Percentiles rank a stretch among this genome's conserved stretches.
These are phyloP conservation scores for Terrapene triunguis DNA, from an alignment of 2,113 vertebrate species.

Conservation along the genomic window DNA sequence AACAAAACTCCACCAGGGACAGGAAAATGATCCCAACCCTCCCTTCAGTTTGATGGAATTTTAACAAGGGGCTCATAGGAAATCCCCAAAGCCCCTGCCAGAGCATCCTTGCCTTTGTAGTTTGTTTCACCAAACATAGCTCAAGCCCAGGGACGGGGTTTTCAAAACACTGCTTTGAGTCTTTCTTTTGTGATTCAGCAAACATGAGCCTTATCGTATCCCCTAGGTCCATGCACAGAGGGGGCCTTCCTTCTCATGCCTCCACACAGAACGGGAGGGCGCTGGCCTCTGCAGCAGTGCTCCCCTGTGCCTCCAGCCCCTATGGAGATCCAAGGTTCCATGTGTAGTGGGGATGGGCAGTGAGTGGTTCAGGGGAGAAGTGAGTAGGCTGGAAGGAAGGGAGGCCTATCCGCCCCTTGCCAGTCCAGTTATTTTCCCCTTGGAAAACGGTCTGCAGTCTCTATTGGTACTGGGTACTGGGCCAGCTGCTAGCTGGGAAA, in stretches of 20 bases:
- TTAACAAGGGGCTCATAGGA: neutral
- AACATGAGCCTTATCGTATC: neutral
- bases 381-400: neutral
- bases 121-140: neutral
- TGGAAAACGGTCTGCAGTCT: neutral
- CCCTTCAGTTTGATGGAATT: neutral
- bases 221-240: neutral
- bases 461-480: neutral
- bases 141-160: neutral
- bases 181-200: too few relatives aligned
- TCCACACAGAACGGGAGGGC: too few relatives aligned
- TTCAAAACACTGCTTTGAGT: neutral
- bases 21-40: too few relatives aligned
- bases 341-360: neutral
- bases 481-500: neutral
- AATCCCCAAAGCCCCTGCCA: too few relatives aligned
- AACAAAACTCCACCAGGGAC: too few relatives aligned
- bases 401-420: neutral
- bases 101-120: neutral
- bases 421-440: neutral
- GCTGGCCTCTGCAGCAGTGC: neutral
- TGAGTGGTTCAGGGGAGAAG: rapidly evolving
- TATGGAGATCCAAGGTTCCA: too few relatives aligned
- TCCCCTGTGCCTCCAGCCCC: neutral
- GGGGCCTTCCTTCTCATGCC: neutral